Base-by-base conservation (phyloP, 2,113 vertebrate genomes). In the Coryphaenoides rupestris region DNA sequence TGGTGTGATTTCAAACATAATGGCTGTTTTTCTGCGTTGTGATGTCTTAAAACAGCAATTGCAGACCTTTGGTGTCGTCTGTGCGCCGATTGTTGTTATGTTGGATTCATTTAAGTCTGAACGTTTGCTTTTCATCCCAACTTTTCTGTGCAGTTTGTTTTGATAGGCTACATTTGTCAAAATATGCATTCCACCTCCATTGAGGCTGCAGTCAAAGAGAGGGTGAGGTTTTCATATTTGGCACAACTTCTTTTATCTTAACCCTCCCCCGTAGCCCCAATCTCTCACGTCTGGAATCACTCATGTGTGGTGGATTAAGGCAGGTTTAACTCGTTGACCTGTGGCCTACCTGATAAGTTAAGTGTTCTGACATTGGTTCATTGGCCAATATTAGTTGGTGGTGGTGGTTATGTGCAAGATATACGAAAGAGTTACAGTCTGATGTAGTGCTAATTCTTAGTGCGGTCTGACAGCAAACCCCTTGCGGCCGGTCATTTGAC, bases 381-480 rank as follows among this genome's bases (percentile, higher is more conserved):
- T n/a, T 76, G 75, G 60, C 70, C 79, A 65, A 65, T 66, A 16
- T 70, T 62, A 82, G 80, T 69, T 52, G 40, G 21, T 57, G 55
- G 21, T 57, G 55, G 55, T 7, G 33, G 9, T 40, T 40, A 40
- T 7, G 33, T 40, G 33, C 33, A 40, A 40, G 33, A 40, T 40
- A 40, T 12, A 40, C 13, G 33, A 40, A 40, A 40, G 2, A 40
- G 9, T 40, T 40, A 40, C 9, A 55, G 13, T 55, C 6, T 55
- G 17, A 50, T 17, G 15, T n/a, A 55, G n/a, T 9, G 53, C 24
- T 26, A 24, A 61, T 60, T 47, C 19, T 21, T 62, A 62, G 40
- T 45, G 5, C 58, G 22, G 1, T 19, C 12, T 63, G 19, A 63
- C 33, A 12, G 13, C 33, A 40, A 7, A 62, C 19, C 16, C 3